phyloP scores from a whole-genome alignment of 2,797 vertebrate genomes.

The Helicolenus hilgendorfi region DNA sequence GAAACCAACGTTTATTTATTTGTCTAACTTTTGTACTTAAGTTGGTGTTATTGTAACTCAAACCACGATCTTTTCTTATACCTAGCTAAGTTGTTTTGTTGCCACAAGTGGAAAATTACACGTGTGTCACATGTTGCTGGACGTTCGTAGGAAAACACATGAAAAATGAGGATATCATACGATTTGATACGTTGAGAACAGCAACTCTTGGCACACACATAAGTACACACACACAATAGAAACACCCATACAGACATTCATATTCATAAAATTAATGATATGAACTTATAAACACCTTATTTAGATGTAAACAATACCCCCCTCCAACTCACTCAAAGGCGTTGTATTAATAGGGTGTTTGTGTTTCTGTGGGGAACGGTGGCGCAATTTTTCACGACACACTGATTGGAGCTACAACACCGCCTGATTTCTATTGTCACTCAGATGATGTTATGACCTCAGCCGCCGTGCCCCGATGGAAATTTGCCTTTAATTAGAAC shows the following conservation, averaged over 20 bases:
- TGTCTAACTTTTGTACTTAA: too few relatives aligned
- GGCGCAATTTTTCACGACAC: background rate
- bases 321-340: background rate
- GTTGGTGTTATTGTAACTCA: too few relatives aligned
- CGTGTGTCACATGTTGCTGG: too few relatives aligned
- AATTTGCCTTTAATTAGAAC: constrained; percentile 68
- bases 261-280: constrained; percentile 24
- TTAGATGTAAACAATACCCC: background rate
- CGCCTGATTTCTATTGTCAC: constrained; percentile 37
- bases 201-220: background rate
- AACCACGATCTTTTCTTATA: too few relatives aligned
- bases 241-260: background rate
- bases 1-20: too few relatives aligned
- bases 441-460: constrained; percentile 51
- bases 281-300: constrained; percentile 26
- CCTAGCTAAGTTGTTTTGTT: too few relatives aligned
- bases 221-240: background rate
- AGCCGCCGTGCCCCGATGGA: constrained; percentile 17
- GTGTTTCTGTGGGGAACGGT: constrained; percentile 12
- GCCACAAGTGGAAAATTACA: too few relatives aligned
- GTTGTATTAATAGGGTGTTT: constrained; percentile 51
- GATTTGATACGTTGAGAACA: background rate
- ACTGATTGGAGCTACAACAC: constrained; percentile 35
- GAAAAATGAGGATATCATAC: too few relatives aligned
- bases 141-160: too few relatives aligned